A percentile compares a stretch with the other conserved stretches of the same genome.
phyloP scores from a whole-genome alignment of 2,113 vertebrate species.

The Salvelinus alpinus region DNA sequence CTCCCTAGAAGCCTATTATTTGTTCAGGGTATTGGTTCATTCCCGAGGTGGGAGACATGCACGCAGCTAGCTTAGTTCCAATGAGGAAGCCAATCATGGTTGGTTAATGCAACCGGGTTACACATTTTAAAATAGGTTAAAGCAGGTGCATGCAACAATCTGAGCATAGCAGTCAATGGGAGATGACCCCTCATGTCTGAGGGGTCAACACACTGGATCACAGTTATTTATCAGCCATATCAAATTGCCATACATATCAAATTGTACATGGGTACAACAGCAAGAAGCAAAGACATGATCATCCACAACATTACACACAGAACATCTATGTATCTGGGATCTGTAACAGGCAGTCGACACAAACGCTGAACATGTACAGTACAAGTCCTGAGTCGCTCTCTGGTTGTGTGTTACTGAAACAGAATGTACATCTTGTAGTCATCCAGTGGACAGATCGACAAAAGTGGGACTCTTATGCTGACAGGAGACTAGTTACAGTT shows the following conservation, averaged over 20 bases:
- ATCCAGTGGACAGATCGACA: background rate
- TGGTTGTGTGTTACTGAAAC: constrained; percentile 8
- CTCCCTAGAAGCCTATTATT: constrained; percentile 7
- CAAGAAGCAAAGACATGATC: background rate
- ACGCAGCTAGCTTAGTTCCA: background rate
- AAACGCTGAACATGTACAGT: constrained; percentile 12
- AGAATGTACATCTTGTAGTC: background rate
- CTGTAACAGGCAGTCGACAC: too few relatives aligned
- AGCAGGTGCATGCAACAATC: constrained; percentile 22
- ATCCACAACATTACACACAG: background rate
- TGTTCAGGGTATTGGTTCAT: background rate
- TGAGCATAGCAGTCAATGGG: too few relatives aligned
- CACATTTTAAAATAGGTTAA: too few relatives aligned
- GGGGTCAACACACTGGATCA: too few relatives aligned
- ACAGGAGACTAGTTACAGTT: constrained; percentile 3
- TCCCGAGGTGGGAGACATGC: constrained; percentile 4
- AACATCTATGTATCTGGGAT: too few relatives aligned
- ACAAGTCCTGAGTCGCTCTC: background rate
- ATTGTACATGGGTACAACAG: too few relatives aligned
- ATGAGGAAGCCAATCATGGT: constrained; percentile 6
- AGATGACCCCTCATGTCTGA: too few relatives aligned
- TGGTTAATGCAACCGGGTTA: constrained; percentile 27
- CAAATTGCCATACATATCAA: too few relatives aligned
- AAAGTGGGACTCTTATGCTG: constrained; percentile 8
- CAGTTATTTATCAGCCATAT: too few relatives aligned